Conservation (phyloP, 1,140 invertebrate genomes). For the Drosophila simulans region DNA sequence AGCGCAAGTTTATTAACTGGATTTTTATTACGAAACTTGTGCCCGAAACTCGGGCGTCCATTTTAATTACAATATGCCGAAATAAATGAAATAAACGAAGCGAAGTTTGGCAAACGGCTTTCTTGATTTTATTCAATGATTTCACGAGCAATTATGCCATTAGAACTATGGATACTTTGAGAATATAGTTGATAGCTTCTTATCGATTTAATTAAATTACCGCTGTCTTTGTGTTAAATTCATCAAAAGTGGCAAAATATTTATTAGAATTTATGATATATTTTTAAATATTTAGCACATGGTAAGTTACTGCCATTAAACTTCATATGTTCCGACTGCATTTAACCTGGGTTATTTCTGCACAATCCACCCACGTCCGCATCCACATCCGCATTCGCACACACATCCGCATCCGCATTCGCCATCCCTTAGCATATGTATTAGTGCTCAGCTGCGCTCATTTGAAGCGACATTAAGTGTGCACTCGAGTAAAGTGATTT, state of each 20-base stretch:
- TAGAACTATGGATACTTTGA: too few species aligned
- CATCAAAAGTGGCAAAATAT: too few species aligned
- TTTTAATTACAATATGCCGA: conserved; percentile 61
- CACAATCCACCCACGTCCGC: neutral
- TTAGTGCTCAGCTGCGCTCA: conserved; percentile 34
- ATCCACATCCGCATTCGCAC: neutral
- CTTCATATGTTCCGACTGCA: conserved; percentile 4
- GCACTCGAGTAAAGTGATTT: conserved; percentile 68
- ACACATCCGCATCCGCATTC: conserved; percentile 4
- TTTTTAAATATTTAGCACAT: neutral
- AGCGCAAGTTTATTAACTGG: conserved; percentile 60
- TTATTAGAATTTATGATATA: too few species aligned
- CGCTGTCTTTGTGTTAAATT: too few species aligned
- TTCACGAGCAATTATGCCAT: conserved; percentile 4
- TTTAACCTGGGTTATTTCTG: neutral
- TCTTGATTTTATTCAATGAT: neutral
- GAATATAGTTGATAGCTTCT: too few species aligned
- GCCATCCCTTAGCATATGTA: conserved; percentile 3
- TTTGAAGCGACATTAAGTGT: conserved; percentile 63
- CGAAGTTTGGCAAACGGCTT: neutral
- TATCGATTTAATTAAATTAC: too few species aligned
- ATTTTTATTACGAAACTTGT: conserved; percentile 69
- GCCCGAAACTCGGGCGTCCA: conserved; percentile 18
- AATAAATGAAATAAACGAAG: conserved; percentile 12
- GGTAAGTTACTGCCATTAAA: conserved; percentile 12